Base-by-base conservation (phyloP, 2,888 invertebrate genomes). In the Calliopum simillimum region DNA sequence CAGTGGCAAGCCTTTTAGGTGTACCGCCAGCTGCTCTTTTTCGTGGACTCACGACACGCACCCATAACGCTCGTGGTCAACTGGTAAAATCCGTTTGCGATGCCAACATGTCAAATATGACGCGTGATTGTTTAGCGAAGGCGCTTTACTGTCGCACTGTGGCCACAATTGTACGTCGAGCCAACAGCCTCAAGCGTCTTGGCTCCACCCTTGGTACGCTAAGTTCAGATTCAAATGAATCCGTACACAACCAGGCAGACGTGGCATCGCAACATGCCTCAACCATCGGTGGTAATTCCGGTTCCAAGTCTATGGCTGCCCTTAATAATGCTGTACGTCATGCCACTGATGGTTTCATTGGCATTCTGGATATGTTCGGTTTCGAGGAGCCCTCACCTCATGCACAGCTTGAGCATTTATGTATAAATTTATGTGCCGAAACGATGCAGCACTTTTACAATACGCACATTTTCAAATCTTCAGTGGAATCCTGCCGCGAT, bases 381-480 rank as follows among this genome's bases (percentile, higher is more conserved):
- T 97, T 97, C 87, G 97, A 97, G 88, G 95, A 96, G 84, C 94
- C 94, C 43, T 93, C 94, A 86, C 95, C 95, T 1, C 85, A 85
- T 71, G 93, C 94, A 79, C 94, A 95, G 77, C 88, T 98, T 78
- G 97, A 98, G 86, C 97, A 97, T 85, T 88, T 98, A 71, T 97
- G 97, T 87, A 96, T 96, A 80, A 98, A 98, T 87, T 88, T 98
- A 73, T 97, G 97, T 87, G 96, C 97, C 0, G 98, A 98, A 88
- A 97, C 97, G 44, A 96, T 98, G 95, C 97, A 98, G 86, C 97
- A 97, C 86, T 97, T 97, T 86, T 98, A 97, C 88, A 98, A 97
- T 87, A 97, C 97, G 67, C 97, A 97, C 87, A 96, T 97, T 78
- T 97, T 98, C 87, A 97, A 97, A 86, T 94, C 95, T 23, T 93